Conservation (phyloP, 2,888 invertebrate species). For the Clivina fossor region DNA sequence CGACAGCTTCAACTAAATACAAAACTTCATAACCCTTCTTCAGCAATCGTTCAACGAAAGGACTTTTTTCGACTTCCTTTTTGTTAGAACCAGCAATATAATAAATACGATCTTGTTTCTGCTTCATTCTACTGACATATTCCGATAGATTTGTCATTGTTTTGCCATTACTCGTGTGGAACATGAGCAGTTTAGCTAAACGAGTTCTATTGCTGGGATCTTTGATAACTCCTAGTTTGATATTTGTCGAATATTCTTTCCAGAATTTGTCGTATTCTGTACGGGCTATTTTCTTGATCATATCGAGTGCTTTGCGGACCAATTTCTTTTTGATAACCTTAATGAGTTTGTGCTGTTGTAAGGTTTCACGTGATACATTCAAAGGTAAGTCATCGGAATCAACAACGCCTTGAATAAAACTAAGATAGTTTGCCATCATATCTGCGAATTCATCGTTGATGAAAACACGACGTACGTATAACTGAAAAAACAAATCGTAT, state of each 20-base stretch:
- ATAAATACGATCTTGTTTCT: constrained; percentile 91
- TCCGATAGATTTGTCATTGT: constrained; percentile 76
- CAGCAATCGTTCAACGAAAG: constrained; percentile 92
- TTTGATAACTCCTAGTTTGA: constrained; percentile 84
- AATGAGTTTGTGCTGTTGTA: constrained; percentile 97
- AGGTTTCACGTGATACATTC: constrained; percentile 96
- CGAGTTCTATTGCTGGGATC: constrained; percentile 96
- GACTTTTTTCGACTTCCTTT: constrained; percentile 85
- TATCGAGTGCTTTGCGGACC: constrained; percentile 94
- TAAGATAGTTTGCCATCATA: constrained; percentile 97
- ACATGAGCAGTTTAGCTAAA: constrained; percentile 90
- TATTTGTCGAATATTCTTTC: constrained; percentile 98
- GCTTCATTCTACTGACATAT: constrained; percentile 94
- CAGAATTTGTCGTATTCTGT: constrained; percentile 93
- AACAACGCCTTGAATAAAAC: constrained; percentile 94
- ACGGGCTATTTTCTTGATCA: constrained; percentile 94
- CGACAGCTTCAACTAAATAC: constrained; percentile 93
- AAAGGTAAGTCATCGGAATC: constrained; percentile 98
- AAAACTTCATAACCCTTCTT: constrained; percentile 92
- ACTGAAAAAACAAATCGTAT: too few species aligned
- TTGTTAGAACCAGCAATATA: constrained; percentile 91
- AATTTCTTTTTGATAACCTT: constrained; percentile 99
- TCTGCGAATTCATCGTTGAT: constrained; percentile 99
- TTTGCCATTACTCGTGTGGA: constrained; percentile 74
- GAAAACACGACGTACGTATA: constrained; percentile 97